These are phyloP conservation scores for Blennius ocellaris DNA, from an alignment of 2,113 vertebrate genomes.

Conservation along the genomic window DNA sequence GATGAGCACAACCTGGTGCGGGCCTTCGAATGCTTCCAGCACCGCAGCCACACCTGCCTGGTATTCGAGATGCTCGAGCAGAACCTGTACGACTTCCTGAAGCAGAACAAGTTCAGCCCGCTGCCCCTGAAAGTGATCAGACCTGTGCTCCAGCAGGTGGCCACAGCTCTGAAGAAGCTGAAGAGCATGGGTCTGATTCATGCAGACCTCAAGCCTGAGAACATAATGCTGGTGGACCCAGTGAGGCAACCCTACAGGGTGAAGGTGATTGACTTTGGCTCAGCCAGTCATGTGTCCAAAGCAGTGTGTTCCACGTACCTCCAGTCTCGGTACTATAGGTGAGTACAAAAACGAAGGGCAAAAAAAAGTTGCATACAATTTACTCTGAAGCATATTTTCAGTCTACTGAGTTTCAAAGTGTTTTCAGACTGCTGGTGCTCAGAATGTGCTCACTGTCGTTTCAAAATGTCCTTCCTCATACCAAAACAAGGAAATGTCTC, in stretches of 20 bases:
- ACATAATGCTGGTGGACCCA: conserved; percentile 99
- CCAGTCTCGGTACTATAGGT: conserved; percentile 99
- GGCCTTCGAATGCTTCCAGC: conserved; percentile 98
- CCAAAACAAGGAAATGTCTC: conserved; percentile 71
- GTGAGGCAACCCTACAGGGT: conserved; percentile 96
- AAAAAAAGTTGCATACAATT: neutral
- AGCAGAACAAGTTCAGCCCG: conserved; percentile 99
- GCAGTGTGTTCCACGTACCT: conserved; percentile 99
- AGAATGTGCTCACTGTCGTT: neutral
- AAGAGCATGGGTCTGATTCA: conserved; percentile 99
- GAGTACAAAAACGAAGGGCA: conserved; percentile 60
- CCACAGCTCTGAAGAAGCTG: conserved; percentile 97
- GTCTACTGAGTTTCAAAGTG: neutral
- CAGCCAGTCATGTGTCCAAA: conserved; percentile 99
- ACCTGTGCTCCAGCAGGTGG: conserved; percentile 98
- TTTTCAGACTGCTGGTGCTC: conserved; percentile 14
- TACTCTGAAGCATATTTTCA: neutral
- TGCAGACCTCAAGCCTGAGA: conserved; percentile 99
- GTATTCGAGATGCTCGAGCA: conserved; percentile 99
- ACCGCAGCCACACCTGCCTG: conserved; percentile 96
- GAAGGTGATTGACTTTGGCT: conserved; percentile 99
- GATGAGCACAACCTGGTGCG: conserved; percentile 98
- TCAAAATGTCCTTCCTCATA: conserved; percentile 46
- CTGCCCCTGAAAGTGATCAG: conserved; percentile 97
- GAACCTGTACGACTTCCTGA: conserved; percentile 98